Percentiles rank a stretch among this genome's conserved stretches.
These are phyloP conservation scores for Trachymyrmex septentrionalis DNA, from an alignment of 1,140 invertebrate species.

Conservation along the genomic window DNA sequence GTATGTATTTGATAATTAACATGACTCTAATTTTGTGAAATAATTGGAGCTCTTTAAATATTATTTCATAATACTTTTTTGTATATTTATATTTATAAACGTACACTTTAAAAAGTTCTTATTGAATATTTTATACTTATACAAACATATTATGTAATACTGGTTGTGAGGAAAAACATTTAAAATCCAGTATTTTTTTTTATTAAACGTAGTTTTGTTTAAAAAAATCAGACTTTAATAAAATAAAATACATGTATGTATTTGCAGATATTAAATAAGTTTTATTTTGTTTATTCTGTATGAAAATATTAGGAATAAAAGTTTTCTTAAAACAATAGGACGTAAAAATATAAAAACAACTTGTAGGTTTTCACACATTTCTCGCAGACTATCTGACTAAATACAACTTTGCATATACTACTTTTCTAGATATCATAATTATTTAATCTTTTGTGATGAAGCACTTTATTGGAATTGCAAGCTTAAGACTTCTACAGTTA, in stretches of 20 bases:
- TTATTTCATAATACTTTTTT: slow-evolving; percentile 36
- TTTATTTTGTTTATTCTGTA: neutral
- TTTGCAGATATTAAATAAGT: slow-evolving; percentile 18
- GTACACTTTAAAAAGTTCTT: slow-evolving; percentile 1
- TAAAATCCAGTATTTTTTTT: neutral
- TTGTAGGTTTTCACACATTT: slow-evolving; percentile 13
- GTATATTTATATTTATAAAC: slow-evolving; percentile 10
- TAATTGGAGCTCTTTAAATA: slow-evolving; percentile 11
- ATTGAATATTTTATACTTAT: slow-evolving; percentile 30
- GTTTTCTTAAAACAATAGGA: slow-evolving; percentile 12
- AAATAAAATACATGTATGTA: neutral
- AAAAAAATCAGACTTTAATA: slow-evolving; percentile 24
- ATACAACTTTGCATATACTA: slow-evolving; percentile 13
- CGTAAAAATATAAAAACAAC: slow-evolving; percentile 15
- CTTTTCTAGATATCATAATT: slow-evolving; percentile 33
- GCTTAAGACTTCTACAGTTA: slow-evolving; percentile 12
- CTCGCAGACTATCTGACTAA: slow-evolving; percentile 6
- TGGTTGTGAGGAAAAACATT: neutral
- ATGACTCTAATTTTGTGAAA: slow-evolving; percentile 23
- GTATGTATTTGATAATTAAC: neutral
- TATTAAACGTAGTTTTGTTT: slow-evolving; percentile 15
- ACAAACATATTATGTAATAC: slow-evolving; percentile 10
- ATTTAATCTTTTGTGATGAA: slow-evolving; percentile 37
- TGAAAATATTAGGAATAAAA: slow-evolving; percentile 24
- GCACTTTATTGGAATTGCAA: slow-evolving; percentile 29